These are phyloP conservation scores for Trichosurus vulpecula DNA, from an alignment of 2,797 vertebrate genomes.

Conservation along the genomic window DNA sequence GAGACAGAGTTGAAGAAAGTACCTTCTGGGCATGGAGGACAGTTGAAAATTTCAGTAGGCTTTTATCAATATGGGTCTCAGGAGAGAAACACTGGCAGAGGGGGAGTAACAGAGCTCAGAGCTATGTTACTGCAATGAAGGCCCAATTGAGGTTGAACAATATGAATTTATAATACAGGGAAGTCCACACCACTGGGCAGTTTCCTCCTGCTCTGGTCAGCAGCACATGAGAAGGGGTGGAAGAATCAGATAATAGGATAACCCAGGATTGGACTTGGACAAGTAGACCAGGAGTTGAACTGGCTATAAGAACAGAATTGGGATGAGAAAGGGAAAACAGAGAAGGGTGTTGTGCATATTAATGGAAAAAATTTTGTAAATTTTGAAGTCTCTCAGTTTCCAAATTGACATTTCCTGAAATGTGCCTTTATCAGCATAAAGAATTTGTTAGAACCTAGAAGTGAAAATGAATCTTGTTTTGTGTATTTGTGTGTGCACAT, in stretches of 20 bases:
- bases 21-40: not conserved
- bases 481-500: not conserved
- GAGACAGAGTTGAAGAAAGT: not conserved
- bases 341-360: not conserved
- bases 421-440: slow-evolving; percentile 37
- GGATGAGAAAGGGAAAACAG: not conserved
- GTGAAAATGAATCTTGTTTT: slow-evolving; percentile 19
- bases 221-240: not conserved
- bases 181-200: not conserved
- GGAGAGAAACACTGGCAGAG: not conserved
- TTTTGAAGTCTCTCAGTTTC: slow-evolving; percentile 37
- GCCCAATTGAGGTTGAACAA: not conserved
- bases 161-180: not conserved
- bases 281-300: too few species aligned
- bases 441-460: not conserved
- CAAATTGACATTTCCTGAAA: slow-evolving; percentile 46
- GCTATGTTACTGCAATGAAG: not conserved
- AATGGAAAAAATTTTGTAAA: not conserved
- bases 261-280: not conserved
- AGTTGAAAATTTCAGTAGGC: not conserved
- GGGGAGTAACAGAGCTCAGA: too few species aligned
- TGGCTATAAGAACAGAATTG: too few species aligned
- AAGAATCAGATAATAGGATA: not conserved
- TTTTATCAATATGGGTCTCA: not conserved
- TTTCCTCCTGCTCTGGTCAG: not conserved